A percentile compares a stretch with the other conserved stretches of the same genome.
Evolutionary conservation across 2,888 invertebrate species (phyloP).

Genomic region (Hemicrepidius hirtus): DNA sequence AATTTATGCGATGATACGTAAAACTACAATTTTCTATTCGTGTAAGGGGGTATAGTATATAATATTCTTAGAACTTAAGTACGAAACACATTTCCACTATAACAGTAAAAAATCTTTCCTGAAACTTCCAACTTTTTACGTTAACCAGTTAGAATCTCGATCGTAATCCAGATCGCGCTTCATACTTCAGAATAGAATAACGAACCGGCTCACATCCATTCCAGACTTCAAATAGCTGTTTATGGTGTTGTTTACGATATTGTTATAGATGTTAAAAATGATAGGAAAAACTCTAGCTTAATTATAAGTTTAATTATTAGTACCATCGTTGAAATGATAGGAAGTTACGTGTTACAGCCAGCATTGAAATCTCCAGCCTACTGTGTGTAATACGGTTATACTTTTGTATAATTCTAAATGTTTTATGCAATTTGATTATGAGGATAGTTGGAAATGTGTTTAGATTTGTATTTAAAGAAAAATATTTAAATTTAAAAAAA

Average conservation of each 20-base stretch:
- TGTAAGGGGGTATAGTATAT: no score
- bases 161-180: slow-evolving; percentile 56
- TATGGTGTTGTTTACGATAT: slow-evolving; percentile 65
- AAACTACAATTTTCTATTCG: no score
- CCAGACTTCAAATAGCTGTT: slow-evolving; percentile 61
- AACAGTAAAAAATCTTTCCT: slow-evolving; percentile 48
- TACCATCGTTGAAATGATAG: slow-evolving; percentile 12
- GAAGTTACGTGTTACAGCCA: neutral
- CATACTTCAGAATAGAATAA: slow-evolving; percentile 57
- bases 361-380: neutral
- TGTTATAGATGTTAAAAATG: slow-evolving; percentile 65
- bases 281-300: slow-evolving; percentile 57
- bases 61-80: slow-evolving; percentile 38
- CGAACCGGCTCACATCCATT: slow-evolving; percentile 57
- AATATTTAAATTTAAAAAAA: neutral
- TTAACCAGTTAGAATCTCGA: slow-evolving; percentile 44
- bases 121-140: slow-evolving; percentile 44
- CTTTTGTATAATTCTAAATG: neutral
- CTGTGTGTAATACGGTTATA: neutral
- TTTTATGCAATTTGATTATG: no score
- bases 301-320: slow-evolving; percentile 54
- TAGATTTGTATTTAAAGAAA: no score
- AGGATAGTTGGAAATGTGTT: no score
- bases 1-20: no score
- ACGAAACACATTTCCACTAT: slow-evolving; percentile 19